phyloP scores from a whole-genome alignment of 2,888 invertebrate species.

The Kuschelorhynchus macadamiae region DNA sequence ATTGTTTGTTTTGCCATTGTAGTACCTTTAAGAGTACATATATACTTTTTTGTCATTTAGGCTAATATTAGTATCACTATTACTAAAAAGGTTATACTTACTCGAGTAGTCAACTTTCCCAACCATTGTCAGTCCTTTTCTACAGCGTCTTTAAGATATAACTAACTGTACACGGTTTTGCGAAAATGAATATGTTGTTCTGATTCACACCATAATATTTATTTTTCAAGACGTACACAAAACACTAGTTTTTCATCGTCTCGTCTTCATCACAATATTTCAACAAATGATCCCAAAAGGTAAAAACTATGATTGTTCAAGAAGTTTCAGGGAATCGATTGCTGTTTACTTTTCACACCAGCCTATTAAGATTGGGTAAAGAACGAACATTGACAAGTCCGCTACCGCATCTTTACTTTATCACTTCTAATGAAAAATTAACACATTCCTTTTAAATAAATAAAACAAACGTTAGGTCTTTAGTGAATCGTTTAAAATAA shows the following conservation, averaged over 20 bases:
- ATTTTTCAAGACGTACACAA: too few relatives aligned
- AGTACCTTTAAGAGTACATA: too few relatives aligned
- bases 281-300: background rate
- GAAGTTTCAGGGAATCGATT: background rate
- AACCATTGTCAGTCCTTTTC: too few relatives aligned
- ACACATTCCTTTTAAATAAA: slow-evolving; percentile 41
- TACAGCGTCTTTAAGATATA: background rate
- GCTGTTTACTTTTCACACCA: slow-evolving; percentile 27
- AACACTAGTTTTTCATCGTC: too few relatives aligned
- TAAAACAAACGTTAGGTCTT: slow-evolving; percentile 38
- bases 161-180: background rate
- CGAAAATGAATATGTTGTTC: background rate
- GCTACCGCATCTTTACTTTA: slow-evolving; percentile 34
- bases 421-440: slow-evolving; percentile 39
- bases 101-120: slow-evolving; percentile 57
- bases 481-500: slow-evolving; percentile 40
- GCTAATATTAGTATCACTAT: too few relatives aligned
- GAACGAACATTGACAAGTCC: slow-evolving; percentile 21
- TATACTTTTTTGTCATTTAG: too few relatives aligned
- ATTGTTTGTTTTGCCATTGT: too few relatives aligned
- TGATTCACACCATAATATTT: background rate
- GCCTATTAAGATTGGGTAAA: slow-evolving; percentile 3
- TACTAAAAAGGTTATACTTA: too few relatives aligned
- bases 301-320: background rate
- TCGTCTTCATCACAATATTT: background rate